Conservation (phyloP, 2,888 invertebrate genomes). For the Epinotia ramella region DNA sequence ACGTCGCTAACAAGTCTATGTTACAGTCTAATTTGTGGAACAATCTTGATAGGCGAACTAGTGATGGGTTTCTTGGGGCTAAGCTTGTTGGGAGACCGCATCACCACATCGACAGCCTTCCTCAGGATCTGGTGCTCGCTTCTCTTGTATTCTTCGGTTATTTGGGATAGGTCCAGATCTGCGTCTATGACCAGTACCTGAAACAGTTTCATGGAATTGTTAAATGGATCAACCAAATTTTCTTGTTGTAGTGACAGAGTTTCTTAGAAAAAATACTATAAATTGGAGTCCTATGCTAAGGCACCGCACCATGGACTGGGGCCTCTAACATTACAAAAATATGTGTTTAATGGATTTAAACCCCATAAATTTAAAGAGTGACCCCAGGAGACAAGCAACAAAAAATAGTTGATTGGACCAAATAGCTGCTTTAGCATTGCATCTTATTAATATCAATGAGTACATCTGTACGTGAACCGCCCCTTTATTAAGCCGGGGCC, state of each 20-base stretch:
- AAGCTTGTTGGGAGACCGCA: slow-evolving; percentile 77
- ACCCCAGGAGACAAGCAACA: too few species aligned
- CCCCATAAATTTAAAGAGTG: too few species aligned
- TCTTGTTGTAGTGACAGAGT: too few species aligned
- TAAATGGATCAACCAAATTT: neutral
- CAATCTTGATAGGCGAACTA: slow-evolving; percentile 72
- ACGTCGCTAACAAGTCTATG: slow-evolving; percentile 40
- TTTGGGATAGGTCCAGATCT: slow-evolving; percentile 87
- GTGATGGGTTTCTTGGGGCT: slow-evolving; percentile 80
- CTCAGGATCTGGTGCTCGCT: slow-evolving; percentile 84
- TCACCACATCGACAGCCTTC: slow-evolving; percentile 79
- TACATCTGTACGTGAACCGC: too few species aligned
- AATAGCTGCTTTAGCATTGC: too few species aligned
- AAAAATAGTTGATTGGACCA: too few species aligned
- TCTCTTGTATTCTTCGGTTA: slow-evolving; percentile 87
- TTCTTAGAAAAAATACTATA: neutral
- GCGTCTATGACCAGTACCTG: slow-evolving; percentile 89
- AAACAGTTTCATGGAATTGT: slow-evolving; percentile 47
- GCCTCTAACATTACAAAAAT: too few species aligned
- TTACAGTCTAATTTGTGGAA: slow-evolving; percentile 74
- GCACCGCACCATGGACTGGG: too few species aligned
- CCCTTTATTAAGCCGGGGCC: too few species aligned
- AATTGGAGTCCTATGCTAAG: neutral
- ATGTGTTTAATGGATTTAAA: too few species aligned
- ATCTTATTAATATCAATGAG: too few species aligned